Conservation (phyloP, 1,140 invertebrate species). For the Sinonovacula constricta region DNA sequence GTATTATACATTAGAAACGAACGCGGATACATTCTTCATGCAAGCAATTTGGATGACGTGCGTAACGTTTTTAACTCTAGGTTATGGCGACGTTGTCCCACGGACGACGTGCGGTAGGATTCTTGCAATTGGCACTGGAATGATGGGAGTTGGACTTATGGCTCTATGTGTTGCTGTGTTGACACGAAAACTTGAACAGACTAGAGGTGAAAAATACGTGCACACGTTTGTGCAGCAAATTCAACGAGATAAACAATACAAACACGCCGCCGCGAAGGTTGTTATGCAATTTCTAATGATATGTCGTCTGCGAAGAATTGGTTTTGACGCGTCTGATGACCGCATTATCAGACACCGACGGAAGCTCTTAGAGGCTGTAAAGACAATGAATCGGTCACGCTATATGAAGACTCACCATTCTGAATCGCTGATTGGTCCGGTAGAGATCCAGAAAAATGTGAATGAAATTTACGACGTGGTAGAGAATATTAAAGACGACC, state of each 20-base stretch:
- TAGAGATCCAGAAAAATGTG: slow-evolving; percentile 65
- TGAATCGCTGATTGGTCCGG: slow-evolving; percentile 64
- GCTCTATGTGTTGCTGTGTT: slow-evolving; percentile 77
- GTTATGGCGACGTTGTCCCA: slow-evolving; percentile 77
- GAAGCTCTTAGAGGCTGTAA: slow-evolving; percentile 64
- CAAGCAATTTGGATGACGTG: slow-evolving; percentile 76
- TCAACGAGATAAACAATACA: slow-evolving; percentile 65
- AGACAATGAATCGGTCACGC: slow-evolving; percentile 63
- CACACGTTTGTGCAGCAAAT: slow-evolving; percentile 73
- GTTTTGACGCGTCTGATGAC: slow-evolving; percentile 44
- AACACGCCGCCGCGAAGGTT: slow-evolving; percentile 68
- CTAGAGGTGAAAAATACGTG: slow-evolving; percentile 74
- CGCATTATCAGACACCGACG: slow-evolving; percentile 59
- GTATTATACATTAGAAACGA: slow-evolving; percentile 55
- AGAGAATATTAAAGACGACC: slow-evolving; percentile 56
- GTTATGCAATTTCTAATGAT: slow-evolving; percentile 69
- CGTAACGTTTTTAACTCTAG: slow-evolving; percentile 77
- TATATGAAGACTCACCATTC: slow-evolving; percentile 61
- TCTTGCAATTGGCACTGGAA: slow-evolving; percentile 73
- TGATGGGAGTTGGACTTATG: slow-evolving; percentile 76
- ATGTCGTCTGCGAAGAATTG: slow-evolving; percentile 57
- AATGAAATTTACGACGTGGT: slow-evolving; percentile 60
- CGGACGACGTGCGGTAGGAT: slow-evolving; percentile 74
- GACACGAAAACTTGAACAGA: slow-evolving; percentile 76
- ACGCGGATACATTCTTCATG: slow-evolving; percentile 54